Conservation (phyloP, 2,113 vertebrate genomes). For the Cyprinodon variegatus region DNA sequence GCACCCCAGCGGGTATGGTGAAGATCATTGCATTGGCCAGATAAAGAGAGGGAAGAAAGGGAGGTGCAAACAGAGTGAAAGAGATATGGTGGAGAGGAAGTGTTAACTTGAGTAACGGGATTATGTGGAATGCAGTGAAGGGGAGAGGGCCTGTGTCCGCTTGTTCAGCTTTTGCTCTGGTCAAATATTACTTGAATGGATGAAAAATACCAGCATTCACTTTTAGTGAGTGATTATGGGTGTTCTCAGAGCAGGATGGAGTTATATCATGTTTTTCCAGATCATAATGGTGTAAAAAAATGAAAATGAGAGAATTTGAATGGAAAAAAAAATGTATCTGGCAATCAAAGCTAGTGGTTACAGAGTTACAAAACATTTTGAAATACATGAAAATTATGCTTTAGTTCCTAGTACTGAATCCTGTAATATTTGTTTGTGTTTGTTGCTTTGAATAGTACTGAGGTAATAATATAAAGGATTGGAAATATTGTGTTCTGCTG, state of each 20-base stretch:
- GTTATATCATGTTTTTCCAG: background rate
- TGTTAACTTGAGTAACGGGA: constrained; percentile 53
- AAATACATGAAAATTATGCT: too few species aligned
- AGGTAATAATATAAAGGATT: too few species aligned
- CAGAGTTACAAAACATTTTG: too few species aligned
- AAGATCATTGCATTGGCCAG: constrained; percentile 52
- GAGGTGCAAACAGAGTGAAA: constrained; percentile 34
- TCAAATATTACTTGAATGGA: constrained; percentile 39
- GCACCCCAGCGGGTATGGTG: constrained; percentile 60
- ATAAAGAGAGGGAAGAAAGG: constrained; percentile 33
- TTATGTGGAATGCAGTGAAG: constrained; percentile 51
- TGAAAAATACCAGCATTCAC: constrained; percentile 29
- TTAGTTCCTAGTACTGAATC: too few species aligned
- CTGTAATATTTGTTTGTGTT: too few species aligned
- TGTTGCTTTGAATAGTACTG: too few species aligned
- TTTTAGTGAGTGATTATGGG: constrained; percentile 19
- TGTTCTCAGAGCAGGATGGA: constrained; percentile 12
- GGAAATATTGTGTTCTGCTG: too few species aligned
- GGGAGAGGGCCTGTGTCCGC: constrained; percentile 36
- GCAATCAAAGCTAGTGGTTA: too few species aligned
- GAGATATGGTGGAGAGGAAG: constrained; percentile 44
- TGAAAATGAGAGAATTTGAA: background rate
- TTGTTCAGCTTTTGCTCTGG: constrained; percentile 14
- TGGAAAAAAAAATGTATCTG: too few species aligned
- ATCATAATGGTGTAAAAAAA: background rate